phyloP scores from a whole-genome alignment of 2,888 invertebrate genomes.

The Zaprionus obscuricornis region DNA sequence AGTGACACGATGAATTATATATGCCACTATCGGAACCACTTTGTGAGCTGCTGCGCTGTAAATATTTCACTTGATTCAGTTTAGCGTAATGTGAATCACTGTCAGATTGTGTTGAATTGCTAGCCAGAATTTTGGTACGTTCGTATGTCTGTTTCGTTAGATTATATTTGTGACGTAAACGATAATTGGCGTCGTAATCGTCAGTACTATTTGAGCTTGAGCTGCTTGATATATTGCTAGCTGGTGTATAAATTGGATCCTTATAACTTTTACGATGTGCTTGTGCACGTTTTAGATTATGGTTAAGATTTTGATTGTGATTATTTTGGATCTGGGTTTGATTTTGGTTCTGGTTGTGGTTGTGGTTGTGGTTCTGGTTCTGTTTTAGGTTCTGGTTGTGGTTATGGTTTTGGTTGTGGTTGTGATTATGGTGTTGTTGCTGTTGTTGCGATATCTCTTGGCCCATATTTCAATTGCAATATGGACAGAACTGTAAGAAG shows the following conservation, averaged over 20 bases:
- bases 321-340: too few relatives aligned
- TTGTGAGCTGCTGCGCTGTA: slow-evolving; percentile 65
- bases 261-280: slow-evolving; percentile 49
- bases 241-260: slow-evolving; percentile 64
- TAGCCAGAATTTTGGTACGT: slow-evolving; percentile 57
- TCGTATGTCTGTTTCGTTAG: slow-evolving; percentile 77
- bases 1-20: slow-evolving; percentile 80
- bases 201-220: slow-evolving; percentile 61
- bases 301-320: slow-evolving; percentile 40
- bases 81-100: slow-evolving; percentile 69
- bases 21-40: slow-evolving; percentile 81
- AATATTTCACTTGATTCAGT: slow-evolving; percentile 46
- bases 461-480: slow-evolving; percentile 83
- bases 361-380: slow-evolving; percentile 35
- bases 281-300: slow-evolving; percentile 23
- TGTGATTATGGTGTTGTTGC: slow-evolving; percentile 69
- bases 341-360: slow-evolving; percentile 40
- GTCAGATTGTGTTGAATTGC: slow-evolving; percentile 39
- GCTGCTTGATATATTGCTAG: slow-evolving; percentile 68
- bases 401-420: slow-evolving; percentile 39
- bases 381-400: slow-evolving; percentile 39
- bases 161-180: slow-evolving; percentile 75
- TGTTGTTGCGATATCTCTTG: slow-evolving; percentile 84
- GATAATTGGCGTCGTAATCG: slow-evolving; percentile 71
- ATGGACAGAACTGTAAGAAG: slow-evolving; percentile 61